These are phyloP conservation scores for Drosophila insularis DNA, from an alignment of 1,140 invertebrate genomes.

Conservation along the genomic window DNA sequence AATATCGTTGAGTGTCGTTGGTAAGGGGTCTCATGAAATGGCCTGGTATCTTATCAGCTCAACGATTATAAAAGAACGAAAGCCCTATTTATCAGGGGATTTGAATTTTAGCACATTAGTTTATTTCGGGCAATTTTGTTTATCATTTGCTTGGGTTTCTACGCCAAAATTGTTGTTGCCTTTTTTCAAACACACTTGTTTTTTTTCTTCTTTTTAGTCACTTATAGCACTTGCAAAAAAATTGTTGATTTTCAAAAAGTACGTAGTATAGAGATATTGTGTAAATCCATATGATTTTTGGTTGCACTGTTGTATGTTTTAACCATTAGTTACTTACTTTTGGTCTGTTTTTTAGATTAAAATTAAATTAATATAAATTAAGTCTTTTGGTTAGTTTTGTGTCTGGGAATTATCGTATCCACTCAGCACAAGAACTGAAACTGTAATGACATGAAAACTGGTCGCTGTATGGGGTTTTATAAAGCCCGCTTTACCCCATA, in stretches of 20 bases:
- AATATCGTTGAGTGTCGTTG: neutral
- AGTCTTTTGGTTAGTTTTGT: conserved; percentile 80
- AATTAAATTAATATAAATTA: conserved; percentile 82
- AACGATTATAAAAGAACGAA: neutral
- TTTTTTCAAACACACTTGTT: conserved; percentile 14
- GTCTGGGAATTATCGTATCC: conserved; percentile 67
- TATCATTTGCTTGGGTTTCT: neutral
- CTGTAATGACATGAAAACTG: conserved; percentile 82
- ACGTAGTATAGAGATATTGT: neutral
- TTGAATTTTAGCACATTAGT: neutral
- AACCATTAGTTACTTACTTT: conserved; percentile 70
- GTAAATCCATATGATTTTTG: neutral
- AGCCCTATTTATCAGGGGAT: neutral
- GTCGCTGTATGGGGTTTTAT: conserved; percentile 73
- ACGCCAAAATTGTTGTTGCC: neutral
- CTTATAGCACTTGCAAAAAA: conserved; percentile 8
- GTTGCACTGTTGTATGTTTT: conserved; percentile 15
- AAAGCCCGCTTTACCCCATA: conserved; percentile 53
- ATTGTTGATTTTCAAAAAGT: neutral
- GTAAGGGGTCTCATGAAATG: too few relatives aligned
- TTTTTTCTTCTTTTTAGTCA: neutral
- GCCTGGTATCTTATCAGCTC: neutral
- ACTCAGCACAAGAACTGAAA: conserved; percentile 82
- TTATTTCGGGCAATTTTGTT: conserved; percentile 2
- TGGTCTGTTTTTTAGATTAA: conserved; percentile 78